These are phyloP conservation scores for Haliclystus octoradiatus DNA, from an alignment of 30 jellyfish, hydroid and myxozoan genomes.

Conservation along the genomic window DNA sequence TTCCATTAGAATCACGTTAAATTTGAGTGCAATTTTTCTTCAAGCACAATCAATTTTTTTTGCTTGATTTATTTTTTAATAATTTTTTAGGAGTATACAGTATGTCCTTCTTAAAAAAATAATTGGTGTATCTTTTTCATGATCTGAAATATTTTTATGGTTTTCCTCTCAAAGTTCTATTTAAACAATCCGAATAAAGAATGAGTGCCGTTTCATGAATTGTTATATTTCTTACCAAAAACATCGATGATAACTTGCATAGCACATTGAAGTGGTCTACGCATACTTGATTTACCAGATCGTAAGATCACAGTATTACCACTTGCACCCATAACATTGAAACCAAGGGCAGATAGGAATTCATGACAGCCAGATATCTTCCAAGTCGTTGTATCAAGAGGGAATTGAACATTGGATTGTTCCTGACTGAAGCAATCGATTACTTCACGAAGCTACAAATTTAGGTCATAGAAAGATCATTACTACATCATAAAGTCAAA, in stretches of 20 bases:
- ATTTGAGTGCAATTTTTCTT: no score
- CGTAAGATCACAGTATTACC: constrained; percentile 82
- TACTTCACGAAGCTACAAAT: constrained; percentile 82
- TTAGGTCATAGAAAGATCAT: not conserved
- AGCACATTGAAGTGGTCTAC: constrained; percentile 96
- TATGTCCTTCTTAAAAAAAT: no score
- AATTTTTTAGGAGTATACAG: no score
- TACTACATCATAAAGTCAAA: not conserved
- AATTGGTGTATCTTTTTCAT: no score
- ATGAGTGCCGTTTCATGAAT: not conserved
- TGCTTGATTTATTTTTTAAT: no score
- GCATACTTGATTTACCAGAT: constrained; percentile 69
- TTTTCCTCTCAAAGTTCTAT: no score
- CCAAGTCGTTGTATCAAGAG: constrained; percentile 67
- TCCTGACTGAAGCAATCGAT: constrained; percentile 67
- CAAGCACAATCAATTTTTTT: no score
- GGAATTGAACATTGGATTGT: constrained; percentile 80
- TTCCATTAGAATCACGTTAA: no score
- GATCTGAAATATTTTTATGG: no score
- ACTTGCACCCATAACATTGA: constrained; percentile 93
- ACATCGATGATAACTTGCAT: constrained; percentile 77
- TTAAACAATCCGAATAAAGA: no score
- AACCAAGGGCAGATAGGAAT: constrained; percentile 86
- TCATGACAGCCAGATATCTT: constrained; percentile 98
- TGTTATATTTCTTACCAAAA: constrained; percentile 46